These are phyloP conservation scores for Plotosus lineatus DNA, from an alignment of 2,113 vertebrate genomes.

Conservation along the genomic window DNA sequence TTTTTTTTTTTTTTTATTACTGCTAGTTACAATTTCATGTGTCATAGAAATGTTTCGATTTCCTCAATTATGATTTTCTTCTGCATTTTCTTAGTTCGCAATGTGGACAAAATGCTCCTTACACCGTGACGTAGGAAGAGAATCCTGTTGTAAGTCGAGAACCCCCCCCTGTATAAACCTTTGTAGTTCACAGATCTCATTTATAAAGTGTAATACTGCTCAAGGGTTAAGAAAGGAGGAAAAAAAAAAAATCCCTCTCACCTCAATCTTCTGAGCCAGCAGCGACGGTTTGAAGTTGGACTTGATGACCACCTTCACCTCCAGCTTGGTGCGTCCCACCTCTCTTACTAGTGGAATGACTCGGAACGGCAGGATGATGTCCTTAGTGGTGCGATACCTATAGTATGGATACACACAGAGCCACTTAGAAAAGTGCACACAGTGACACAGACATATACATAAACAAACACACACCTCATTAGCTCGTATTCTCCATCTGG, in stretches of 20 bases:
- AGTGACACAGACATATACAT: not conserved
- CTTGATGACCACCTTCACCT: constrained; percentile 99
- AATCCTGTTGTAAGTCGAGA: too few species aligned
- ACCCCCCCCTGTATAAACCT: too few species aligned
- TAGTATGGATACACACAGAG: constrained; percentile 11
- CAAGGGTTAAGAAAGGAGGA: not conserved
- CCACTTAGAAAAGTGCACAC: not conserved
- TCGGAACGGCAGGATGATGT: constrained; percentile 97
- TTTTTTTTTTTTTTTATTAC: too few species aligned
- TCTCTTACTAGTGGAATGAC: constrained; percentile 96
- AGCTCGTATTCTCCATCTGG: constrained; percentile 98
- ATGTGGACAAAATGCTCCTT: too few species aligned
- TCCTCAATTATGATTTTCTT: too few species aligned
- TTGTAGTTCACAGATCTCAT: too few species aligned
- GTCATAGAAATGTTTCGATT: too few species aligned
- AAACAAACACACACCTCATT: constrained; percentile 82
- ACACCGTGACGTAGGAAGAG: too few species aligned
- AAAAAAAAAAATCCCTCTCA: constrained; percentile 57
- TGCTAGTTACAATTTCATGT: too few species aligned
- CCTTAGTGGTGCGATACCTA: constrained; percentile 99
- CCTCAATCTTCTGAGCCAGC: constrained; percentile 99
- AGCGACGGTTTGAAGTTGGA: constrained; percentile 99
- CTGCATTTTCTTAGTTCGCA: too few species aligned
- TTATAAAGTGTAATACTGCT: not conserved
- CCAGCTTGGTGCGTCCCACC: constrained; percentile 96